Percentiles rank a stretch among this genome's conserved stretches.
phyloP scores from a whole-genome alignment of 2,113 vertebrate genomes.

The Tachysurus fulvidraco region DNA sequence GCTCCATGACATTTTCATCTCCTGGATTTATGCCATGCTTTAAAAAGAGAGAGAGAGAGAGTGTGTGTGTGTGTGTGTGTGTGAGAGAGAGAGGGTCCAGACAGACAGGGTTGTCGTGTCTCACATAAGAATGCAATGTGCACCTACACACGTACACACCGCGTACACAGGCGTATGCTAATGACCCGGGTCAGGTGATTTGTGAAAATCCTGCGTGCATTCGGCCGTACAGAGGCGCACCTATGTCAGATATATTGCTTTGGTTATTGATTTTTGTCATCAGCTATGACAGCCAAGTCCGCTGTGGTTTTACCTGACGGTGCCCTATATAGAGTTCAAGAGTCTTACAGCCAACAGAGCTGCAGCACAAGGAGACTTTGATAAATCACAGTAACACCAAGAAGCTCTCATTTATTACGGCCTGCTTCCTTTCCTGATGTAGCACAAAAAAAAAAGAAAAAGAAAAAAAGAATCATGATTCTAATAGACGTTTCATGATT shows the following conservation, averaged over 20 bases:
- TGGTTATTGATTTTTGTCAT: slow-evolving; percentile 53
- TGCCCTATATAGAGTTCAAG: slow-evolving; percentile 53
- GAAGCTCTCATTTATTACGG: slow-evolving; percentile 43
- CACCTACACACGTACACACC: background rate
- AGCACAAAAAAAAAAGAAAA: slow-evolving; percentile 6
- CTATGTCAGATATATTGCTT: slow-evolving; percentile 47
- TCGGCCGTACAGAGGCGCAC: slow-evolving; percentile 1
- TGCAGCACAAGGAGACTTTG: slow-evolving; percentile 46
- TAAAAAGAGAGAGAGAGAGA: slow-evolving; percentile 40
- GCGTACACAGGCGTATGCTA: slow-evolving; percentile 39
- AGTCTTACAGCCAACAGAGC: slow-evolving; percentile 40
- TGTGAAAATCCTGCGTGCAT: slow-evolving; percentile 48
- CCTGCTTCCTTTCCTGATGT: slow-evolving; percentile 31
- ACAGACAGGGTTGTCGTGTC: slow-evolving; percentile 48
- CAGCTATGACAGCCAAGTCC: slow-evolving; percentile 50
- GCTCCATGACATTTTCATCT: slow-evolving; percentile 83
- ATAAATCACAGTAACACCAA: slow-evolving; percentile 42
- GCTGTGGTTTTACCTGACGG: slow-evolving; percentile 50
- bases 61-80: background rate
- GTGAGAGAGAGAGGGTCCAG: slow-evolving; percentile 5
- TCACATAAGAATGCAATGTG: slow-evolving; percentile 43
- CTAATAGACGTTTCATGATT: too few relatives aligned
- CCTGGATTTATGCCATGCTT: slow-evolving; percentile 75
- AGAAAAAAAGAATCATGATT: background rate
- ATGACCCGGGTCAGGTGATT: slow-evolving; percentile 63